These are phyloP conservation scores for Meteorus colon DNA, from an alignment of 2,888 invertebrate species.

Conservation along the genomic window DNA sequence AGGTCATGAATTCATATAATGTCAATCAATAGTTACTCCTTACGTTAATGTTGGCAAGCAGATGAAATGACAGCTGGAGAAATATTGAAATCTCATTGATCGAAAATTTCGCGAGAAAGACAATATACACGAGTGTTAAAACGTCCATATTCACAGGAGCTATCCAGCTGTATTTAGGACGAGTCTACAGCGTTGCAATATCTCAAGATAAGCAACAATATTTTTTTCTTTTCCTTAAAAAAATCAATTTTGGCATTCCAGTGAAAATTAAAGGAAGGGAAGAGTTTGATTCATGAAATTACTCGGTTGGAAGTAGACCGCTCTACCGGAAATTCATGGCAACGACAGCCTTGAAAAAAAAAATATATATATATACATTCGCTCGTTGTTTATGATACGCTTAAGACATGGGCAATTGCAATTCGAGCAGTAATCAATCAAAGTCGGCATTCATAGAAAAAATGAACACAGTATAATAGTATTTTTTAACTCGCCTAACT, in stretches of 20 bases:
- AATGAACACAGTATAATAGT: background rate
- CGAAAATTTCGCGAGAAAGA: background rate
- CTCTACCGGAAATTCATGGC: background rate
- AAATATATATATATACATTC: slow-evolving; percentile 9
- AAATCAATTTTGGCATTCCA: background rate
- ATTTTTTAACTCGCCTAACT: slow-evolving; percentile 12
- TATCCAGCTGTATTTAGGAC: background rate
- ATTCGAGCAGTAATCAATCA: slow-evolving; percentile 1
- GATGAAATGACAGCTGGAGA: background rate
- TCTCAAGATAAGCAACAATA: background rate
- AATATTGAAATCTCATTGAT: background rate
- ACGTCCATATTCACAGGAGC: background rate
- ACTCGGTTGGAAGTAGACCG: background rate
- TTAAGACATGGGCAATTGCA: background rate
- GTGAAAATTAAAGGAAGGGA: background rate
- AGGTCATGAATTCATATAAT: background rate
- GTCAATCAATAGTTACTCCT: background rate
- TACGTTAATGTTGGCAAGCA: background rate
- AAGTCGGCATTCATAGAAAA: background rate
- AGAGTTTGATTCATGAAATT: background rate
- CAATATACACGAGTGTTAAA: background rate
- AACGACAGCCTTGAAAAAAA: slow-evolving; percentile 5
- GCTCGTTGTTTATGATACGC: background rate
- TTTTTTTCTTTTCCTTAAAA: background rate
- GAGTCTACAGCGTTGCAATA: background rate